Evolutionary conservation across 2,888 invertebrate species (phyloP), one percentile per base, ranked within the genome.

Genomic region (Elmis aenea): DNA sequence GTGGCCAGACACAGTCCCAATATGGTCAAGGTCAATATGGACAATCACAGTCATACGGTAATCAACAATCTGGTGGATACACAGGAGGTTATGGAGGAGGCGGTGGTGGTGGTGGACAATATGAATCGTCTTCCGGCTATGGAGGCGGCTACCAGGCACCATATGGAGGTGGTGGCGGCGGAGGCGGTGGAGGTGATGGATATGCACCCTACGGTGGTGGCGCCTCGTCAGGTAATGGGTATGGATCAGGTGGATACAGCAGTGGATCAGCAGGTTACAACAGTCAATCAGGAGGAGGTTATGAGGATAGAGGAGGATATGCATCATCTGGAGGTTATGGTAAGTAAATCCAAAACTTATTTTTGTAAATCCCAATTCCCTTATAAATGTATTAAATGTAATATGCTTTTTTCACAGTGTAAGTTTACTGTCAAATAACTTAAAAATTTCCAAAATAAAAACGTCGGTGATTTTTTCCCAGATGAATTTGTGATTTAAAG

Each of bases 291-390:
- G 27, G 38, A 21, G 41, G 45, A 5, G 45, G 47, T 13, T 46
- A 42, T 36, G 47, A 50, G 24, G 44, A 48, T 45, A 34, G 33
- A 12, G 42, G 48, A 21, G 46, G 46, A 23, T 48, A 48, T 36
- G 38, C 37, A 20, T 36, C 48, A 25, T 30, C 47, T 13, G 36
- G 48, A 24, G 37, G 42, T 27, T 51, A 45, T 42, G 51, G 48
- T 51, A 35, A 35, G 45, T 40, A 14, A 3, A 22, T 6, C 16
- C 6, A 22, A 27, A 8, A n/a, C n/a, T n/a, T n/a, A n/a, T 22
- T 8, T 28, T 16, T n/a, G 3, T 25, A 25, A 25, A 13, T 25
- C 11, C 8, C 3, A 13, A 13, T 25, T 11, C 25, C 23, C n/a
- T 23, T 23, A 11, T 5, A n/a, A 23, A 23, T 9, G 3, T 23